Evolutionary conservation across 2,113 vertebrate species (phyloP).

Genomic region (Struthidea cinerea): DNA sequence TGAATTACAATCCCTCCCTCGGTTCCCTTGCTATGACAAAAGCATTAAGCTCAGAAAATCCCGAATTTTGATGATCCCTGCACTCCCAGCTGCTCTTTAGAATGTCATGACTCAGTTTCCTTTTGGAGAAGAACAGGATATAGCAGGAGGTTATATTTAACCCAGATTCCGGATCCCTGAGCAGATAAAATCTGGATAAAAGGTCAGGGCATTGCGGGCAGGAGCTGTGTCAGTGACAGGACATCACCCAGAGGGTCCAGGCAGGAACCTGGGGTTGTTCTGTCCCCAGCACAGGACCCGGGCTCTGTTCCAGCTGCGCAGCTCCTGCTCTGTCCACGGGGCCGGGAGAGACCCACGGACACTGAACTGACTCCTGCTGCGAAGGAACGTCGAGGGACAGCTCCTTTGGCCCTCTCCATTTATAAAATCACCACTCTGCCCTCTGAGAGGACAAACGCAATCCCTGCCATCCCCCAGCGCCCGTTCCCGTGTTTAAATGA

Average conservation of each 20-base stretch:
- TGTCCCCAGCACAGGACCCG: neutral
- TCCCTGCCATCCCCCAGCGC: constrained; percentile 17
- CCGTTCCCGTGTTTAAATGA: constrained; percentile 17
- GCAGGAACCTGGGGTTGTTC: fast-evolving
- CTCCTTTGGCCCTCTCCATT: neutral
- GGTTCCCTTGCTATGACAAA: neutral
- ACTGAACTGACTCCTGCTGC: constrained; percentile 28
- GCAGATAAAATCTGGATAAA: neutral
- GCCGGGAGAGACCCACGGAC: neutral
- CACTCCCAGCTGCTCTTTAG: neutral
- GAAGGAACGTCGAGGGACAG: constrained; percentile 29
- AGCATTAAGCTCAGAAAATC: neutral
- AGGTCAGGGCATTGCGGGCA: neutral
- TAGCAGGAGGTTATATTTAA: neutral
- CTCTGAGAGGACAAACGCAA: neutral
- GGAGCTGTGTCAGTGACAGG: neutral
- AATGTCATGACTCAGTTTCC: neutral
- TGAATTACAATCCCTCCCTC: neutral
- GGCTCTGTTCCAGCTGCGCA: neutral
- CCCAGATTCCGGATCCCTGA: neutral
- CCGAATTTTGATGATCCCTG: neutral
- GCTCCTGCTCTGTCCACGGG: neutral
- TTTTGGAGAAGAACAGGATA: neutral
- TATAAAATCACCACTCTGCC: constrained; percentile 42
- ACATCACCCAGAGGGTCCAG: neutral